Evolutionary conservation across 1,140 invertebrate genomes (phyloP), one percentile per base, ranked within the genome.

Genomic region (Aphis gossypii): DNA sequence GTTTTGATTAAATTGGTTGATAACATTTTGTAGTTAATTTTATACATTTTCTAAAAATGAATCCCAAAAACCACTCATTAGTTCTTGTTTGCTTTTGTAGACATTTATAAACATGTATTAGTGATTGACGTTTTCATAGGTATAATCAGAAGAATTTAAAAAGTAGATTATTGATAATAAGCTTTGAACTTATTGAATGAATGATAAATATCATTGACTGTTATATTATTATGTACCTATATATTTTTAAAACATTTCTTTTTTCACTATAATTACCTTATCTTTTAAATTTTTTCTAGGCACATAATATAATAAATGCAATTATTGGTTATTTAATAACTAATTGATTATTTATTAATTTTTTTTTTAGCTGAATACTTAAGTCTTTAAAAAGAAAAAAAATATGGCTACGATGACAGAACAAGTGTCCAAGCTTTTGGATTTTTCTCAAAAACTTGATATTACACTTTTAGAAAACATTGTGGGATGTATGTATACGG

Each of bases 401-500:
- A 96, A 94, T 96, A 97, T 97, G 97, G 96, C 97, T 95, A 97
- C 97, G 95, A 96, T 98, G 95, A 96, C 97, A 94, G 97, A 98
- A 95, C 97, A 98, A 96, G 97, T 97, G 94, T 97, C 97, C 94
- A 98, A 98, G 95, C 96, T 99, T 95, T 96, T 99, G 95, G 99
- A 99, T 96, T 99, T 99, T 96, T 98, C 97, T 95, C 98, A 99
- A 96, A 99, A 99, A 96, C 96, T 99, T 94, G 99, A 99, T 96
- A 99, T 99, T 95, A 98, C 97, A 95, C 96, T 99, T 93, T 96
- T 99, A 94, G 99, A 99, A 95, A 98, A 97, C 96, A 98, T 99
- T 95, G 98, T 99, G 92, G 97, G 97, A 95, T 98, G 98, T 95
- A 98, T 99, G 97, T 99, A 99, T 96, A 97, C 97, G 94, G 98